Evolutionary conservation across 2,888 invertebrate genomes (phyloP), one percentile per base, ranked within the genome.

Genomic region (Pomacea canaliculata): DNA sequence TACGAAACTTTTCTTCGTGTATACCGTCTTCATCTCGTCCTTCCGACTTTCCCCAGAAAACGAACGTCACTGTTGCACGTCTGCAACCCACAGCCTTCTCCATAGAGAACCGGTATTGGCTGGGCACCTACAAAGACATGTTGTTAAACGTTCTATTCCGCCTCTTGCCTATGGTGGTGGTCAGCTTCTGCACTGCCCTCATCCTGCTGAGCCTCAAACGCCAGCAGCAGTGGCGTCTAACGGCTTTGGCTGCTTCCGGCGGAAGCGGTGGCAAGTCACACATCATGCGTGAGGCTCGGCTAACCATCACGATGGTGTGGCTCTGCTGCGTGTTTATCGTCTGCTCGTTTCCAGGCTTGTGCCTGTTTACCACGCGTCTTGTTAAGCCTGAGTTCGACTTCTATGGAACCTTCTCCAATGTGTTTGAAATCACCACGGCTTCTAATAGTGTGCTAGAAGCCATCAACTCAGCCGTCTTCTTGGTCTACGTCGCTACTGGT

Each of bases 301-400:
- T 63, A n/a, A 63, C 63, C 63, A 63, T 27, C 16, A 63, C 63
- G n/a, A 23, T 63, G 63, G n/a, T 63, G 63, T 63, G 63, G 63
- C 63, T 63, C 16, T 63, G 63, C 27, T 63, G n/a, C 63, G 27
- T 63, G 7, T 63, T 63, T 2, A 23, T 63, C 63, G 63, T 63
- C 23, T 63, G 63, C 12, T 63, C 63, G 13, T 27, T 63, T 10
- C 63, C 63, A 12, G 63, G 63, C 10, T 19, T 63, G n/a, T n/a
- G n/a, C 63, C n/a, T 63, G 2, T 63, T 63, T 19, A 23, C 63
- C 10, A 1, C 27, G 16, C 63, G 63, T 8, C 27, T 23, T 12
- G 10, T 63, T 10, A 2, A 63, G 13, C 63, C 63, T 1, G 7
- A 63, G 63, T 63, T 63, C 63, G 63, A 63, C 63, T 63, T 23